These are phyloP conservation scores for Oreochromis grahami DNA, from an alignment of 2,797 vertebrate species.

Conservation along the genomic window DNA sequence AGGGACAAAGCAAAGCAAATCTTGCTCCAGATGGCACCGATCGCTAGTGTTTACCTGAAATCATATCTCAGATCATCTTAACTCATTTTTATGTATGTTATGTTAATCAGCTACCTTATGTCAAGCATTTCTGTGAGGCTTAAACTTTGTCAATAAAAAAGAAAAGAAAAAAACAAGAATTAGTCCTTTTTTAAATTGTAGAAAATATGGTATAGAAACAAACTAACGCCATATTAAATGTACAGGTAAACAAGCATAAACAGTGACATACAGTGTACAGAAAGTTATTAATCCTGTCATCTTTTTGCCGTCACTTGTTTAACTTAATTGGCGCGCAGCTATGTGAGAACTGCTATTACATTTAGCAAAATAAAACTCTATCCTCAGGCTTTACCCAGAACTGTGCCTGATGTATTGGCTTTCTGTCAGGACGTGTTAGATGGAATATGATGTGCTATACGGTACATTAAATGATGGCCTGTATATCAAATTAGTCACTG, in stretches of 20 bases:
- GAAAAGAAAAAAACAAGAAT: not conserved
- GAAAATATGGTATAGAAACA: not conserved
- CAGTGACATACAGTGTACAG: not conserved
- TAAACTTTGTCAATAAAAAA: not conserved
- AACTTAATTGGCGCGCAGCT: not conserved
- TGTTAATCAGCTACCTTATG: not conserved
- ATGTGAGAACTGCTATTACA: not conserved
- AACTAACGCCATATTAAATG: not conserved
- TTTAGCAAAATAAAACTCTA: slow-evolving; percentile 10
- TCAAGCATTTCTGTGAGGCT: not conserved
- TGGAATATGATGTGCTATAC: slow-evolving; percentile 11
- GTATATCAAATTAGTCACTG: slow-evolving; percentile 46
- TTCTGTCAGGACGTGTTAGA: slow-evolving; percentile 36
- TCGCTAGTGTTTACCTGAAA: not conserved
- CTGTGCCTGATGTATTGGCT: slow-evolving; percentile 29
- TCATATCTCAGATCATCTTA: not conserved
- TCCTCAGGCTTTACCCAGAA: not conserved
- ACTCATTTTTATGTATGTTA: not conserved
- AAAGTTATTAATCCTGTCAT: not conserved
- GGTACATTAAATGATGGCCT: slow-evolving; percentile 35
- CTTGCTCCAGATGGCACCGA: not conserved
- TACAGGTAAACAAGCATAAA: not conserved
- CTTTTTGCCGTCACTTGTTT: not conserved
- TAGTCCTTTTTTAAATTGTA: not conserved
- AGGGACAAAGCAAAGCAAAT: not conserved